Base-by-base conservation (phyloP, 1,140 invertebrate species). In the Drosophila ogumai region DNA sequence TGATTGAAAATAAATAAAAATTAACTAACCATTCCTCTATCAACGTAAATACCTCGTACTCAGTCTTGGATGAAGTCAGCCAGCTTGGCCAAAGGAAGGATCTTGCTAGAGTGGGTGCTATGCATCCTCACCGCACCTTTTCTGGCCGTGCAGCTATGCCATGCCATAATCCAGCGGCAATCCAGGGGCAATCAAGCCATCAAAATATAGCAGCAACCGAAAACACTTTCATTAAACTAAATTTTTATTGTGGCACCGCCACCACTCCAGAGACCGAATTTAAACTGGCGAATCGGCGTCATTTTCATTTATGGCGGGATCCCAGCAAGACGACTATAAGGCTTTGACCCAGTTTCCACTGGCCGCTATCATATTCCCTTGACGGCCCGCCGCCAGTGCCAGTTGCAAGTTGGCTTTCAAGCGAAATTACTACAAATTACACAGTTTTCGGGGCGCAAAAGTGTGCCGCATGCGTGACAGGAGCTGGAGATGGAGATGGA, bases 221-320 rank as follows among this genome's bases (percentile, higher is more conserved):
- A 88, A 84, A 88, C 85, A 88, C 84, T 88, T 88, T 88, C 85
- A 88, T 88, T 88, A 90, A 90, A 78, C 73, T 68, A 88, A 84
- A 88, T 81, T 88, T 88, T 88, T 88, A 88, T 88, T 84, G 81
- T 90, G 85, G 68, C 85, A 88, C 85, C 77, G 67, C 32, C 55
- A 52, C 54, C 46, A 47, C 52, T 55, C 52, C 52, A 56, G 34
- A 75, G 34, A 44, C 54, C 41, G 49, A 40, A 31, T 22, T 38
- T 15, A 44, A 25, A 55, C 69, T 54, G 67, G 72, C 15, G 50
- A 36, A 36, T 15, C 36, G 60, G 52, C 74, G 63, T 81, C 63
- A 79, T 81, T 81, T 87, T 75, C 79, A 75, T 87, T 87, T 86
- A 86, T 86, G 84, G 75, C 84, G 40, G 63, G 41, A 46, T 67